These are phyloP conservation scores for Takifugu flavidus DNA, from an alignment of 2,113 vertebrate genomes.

Conservation along the genomic window DNA sequence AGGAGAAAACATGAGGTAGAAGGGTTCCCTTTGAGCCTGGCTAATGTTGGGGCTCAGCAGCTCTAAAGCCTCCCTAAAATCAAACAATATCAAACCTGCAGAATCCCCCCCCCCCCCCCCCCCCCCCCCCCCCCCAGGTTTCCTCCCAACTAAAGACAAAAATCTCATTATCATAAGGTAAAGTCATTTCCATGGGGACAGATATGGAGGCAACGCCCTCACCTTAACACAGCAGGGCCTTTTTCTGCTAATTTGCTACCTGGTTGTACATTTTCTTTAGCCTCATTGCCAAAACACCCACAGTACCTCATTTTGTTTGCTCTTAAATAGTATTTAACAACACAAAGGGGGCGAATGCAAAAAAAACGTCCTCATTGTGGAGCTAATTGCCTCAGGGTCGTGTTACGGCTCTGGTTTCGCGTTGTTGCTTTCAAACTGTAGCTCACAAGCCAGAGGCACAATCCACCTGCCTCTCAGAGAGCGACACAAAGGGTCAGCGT, in stretches of 20 bases:
- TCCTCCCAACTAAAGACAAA: conserved; percentile 11
- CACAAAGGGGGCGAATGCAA: conserved; percentile 69
- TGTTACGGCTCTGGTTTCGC: conserved; percentile 77
- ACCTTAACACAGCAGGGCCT: conserved; percentile 11
- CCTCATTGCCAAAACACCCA: conserved; percentile 25
- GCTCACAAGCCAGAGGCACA: conserved; percentile 63
- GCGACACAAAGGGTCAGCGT: conserved; percentile 61
- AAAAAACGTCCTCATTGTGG: conserved; percentile 73
- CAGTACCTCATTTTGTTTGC: conserved; percentile 55
- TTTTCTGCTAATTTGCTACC: conserved; percentile 21
- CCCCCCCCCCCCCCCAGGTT: background rate
- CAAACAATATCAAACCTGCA: too few species aligned
- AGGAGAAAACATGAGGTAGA: conserved; percentile 55
- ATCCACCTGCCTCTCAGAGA: conserved; percentile 74
- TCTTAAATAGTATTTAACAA: conserved; percentile 68
- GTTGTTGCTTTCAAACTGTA: conserved; percentile 75
- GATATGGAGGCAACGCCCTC: conserved; percentile 20
- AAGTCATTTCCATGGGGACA: conserved; percentile 47
- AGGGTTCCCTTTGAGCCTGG: conserved; percentile 40
- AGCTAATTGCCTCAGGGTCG: conserved; percentile 78
- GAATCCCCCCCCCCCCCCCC: too few species aligned
- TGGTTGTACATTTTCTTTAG: conserved; percentile 16
- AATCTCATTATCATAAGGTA: conserved; percentile 20
- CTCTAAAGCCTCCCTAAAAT: background rate
- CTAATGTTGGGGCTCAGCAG: conserved; percentile 5